Evolutionary conservation across 2,113 vertebrate species (phyloP), one percentile per base, ranked within the genome.

Genomic region (Calyptomena viridis): DNA sequence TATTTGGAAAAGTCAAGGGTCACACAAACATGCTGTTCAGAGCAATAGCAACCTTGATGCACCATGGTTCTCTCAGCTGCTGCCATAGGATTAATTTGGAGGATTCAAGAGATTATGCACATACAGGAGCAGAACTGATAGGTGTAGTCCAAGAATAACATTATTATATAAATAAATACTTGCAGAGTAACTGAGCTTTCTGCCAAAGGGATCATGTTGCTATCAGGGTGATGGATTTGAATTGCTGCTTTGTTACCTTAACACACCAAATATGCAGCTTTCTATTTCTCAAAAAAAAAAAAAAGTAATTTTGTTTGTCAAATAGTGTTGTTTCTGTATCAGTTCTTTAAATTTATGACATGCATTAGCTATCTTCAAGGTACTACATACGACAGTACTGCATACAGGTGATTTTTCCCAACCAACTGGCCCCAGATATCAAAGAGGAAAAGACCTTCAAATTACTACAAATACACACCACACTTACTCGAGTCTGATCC

Each of bases 81-180:
- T 90, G 75, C 50, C 83, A 67, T 18, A 37, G 75, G 87, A 94
- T 79, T 93, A 55, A 86, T 82, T 71, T 88, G 72, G 40, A 90
- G 59, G 47, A 88, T 91, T 90, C 67, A 83, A 77, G 63, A 94
- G 74, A 91, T 90, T 83, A 95, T 63, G 58, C 55, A 85, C 78
- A 71, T 27, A 66, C 53, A 87, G 87, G 58, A 90, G 72, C 50
- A 85, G 81, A 91, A 90, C 2, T 74, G 55, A 66, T 90, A 60
- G 39, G 56, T 78, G 27, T 11, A 81, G 76, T 47, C 63, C 40
- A 95, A 91, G 68, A 94, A 93, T 49, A 95, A 80, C 52, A 90
- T 76, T 77, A 58, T 66, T 58, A 77, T 69, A 76, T 37, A 59
- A 58, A 71, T 47, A 89, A 91, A 92, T n/a, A 84, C 39, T 80